Base-by-base conservation (phyloP, 2,888 invertebrate species). In the Agrotis ipsilon region DNA sequence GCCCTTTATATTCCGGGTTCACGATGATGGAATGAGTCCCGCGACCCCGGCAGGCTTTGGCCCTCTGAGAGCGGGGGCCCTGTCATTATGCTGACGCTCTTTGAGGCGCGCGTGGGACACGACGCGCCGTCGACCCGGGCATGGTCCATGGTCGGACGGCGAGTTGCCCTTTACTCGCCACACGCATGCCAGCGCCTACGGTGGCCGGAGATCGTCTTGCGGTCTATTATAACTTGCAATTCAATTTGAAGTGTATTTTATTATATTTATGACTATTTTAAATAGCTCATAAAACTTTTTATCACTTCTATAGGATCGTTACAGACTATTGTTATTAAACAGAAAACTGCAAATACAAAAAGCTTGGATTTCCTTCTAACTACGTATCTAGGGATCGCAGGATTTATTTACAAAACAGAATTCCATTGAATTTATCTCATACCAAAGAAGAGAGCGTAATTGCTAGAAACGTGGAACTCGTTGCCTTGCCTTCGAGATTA, bases 381-480 rank as follows among this genome's bases (percentile, higher is more conserved):
- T 52, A 48, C 71, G 21, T 58, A 81, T 78, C 69, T 78, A 19
- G 11, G 51, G 43, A 78, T 81, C 81, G 39, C 59, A 65, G 68
- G 27, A 80, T 66, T 72, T 82, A 79, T 79, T 64, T 69, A 78
- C 48, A 69, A 70, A 72, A 70, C 24, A 19, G 54, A 58, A 77
- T 70, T 68, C 63, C 65, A 68, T 75, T 64, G 68, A 66, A 80
- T 73, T 78, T 66, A 81, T 72, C 55, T 61, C 68, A 68, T 68
- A 79, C 67, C 61, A 66, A 62, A 72, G 64, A 61, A 52, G 55
- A 65, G 52, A 75, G 27, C 51, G 73, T 73, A 80, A 72, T 83
- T 80, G 72, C 63, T 74, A 65, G 80, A 72, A 78, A 78, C 72
- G n/a, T n/a, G n/a, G n/a, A n/a, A 68, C 70, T 68, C 68, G 75